Percentiles rank a stretch among this genome's conserved stretches.
phyloP scores from a whole-genome alignment of 2,888 invertebrate genomes.

The Antheraea yamamai region DNA sequence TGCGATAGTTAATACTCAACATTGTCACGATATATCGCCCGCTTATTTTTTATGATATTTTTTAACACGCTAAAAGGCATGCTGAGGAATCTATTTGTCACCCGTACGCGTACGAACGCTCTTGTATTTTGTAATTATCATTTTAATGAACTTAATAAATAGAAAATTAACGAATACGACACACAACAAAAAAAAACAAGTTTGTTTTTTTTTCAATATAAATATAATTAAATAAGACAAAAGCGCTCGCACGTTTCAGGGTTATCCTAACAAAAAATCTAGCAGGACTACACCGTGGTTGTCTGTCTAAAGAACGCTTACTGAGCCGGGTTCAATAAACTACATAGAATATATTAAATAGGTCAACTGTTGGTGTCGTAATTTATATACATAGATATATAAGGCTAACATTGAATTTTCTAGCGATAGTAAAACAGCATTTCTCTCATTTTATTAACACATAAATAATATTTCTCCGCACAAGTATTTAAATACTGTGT shows the following conservation, averaged over 20 bases:
- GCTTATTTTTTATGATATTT: neutral
- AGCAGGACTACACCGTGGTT: slow-evolving; percentile 58
- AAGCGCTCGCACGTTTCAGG: slow-evolving; percentile 7
- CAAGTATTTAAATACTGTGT: neutral
- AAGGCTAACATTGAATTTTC: slow-evolving; percentile 53
- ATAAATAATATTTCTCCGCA: slow-evolving; percentile 1
- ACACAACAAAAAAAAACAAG: neutral
- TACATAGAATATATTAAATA: slow-evolving; percentile 43
- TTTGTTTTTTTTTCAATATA: neutral
- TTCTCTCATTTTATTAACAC: slow-evolving; percentile 17
- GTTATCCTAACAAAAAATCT: slow-evolving; percentile 31
- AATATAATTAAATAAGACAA: neutral
- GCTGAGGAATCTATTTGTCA: neutral
- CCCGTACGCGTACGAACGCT: slow-evolving; percentile 8
- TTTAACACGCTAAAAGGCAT: neutral
- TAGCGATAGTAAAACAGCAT: slow-evolving; percentile 50
- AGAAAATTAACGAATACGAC: neutral
- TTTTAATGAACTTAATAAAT: neutral
- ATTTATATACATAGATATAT: slow-evolving; percentile 46
- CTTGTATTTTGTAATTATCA: neutral
- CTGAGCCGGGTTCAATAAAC: slow-evolving; percentile 39
- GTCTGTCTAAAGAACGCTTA: slow-evolving; percentile 34
- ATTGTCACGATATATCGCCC: slow-evolving; percentile 11
- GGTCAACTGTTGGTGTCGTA: slow-evolving; percentile 55
- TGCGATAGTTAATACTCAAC: slow-evolving; percentile 16